Conservation (phyloP, 2,888 invertebrate species). For the Meiosimyza decipiens region DNA sequence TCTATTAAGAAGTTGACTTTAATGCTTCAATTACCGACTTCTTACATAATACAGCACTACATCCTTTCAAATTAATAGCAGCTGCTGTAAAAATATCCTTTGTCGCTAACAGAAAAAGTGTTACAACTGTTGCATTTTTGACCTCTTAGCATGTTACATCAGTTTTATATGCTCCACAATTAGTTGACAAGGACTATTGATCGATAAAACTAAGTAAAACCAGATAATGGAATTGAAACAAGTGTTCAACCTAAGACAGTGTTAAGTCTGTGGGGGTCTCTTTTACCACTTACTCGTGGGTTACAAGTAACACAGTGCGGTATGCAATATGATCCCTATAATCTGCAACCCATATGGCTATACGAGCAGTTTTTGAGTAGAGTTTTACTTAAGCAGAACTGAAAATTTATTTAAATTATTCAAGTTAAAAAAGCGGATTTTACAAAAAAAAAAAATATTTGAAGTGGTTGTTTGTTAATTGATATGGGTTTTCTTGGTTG, state of each 20-base stretch:
- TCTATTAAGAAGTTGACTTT: no score
- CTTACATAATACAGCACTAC: no score
- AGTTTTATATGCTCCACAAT: not conserved
- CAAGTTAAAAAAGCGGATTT: not conserved
- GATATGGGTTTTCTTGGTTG: slow-evolving; percentile 15
- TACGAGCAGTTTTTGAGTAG: not conserved
- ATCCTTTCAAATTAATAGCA: no score
- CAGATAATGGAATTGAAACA: no score
- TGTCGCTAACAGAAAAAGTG: no score
- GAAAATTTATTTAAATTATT: slow-evolving; percentile 29
- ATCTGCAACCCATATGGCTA: not conserved
- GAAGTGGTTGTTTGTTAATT: slow-evolving; percentile 25
- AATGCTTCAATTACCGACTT: no score
- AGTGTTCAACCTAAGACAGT: not conserved
- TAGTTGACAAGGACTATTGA: slow-evolving; percentile 14
- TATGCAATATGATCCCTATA: not conserved
- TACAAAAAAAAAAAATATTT: not conserved
- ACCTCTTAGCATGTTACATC: no score
- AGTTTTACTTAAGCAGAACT: slow-evolving; percentile 20
- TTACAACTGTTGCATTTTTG: no score
- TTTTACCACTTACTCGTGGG: not conserved
- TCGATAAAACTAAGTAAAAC: not conserved
- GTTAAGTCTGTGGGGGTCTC: slow-evolving; percentile 5
- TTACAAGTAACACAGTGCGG: not conserved
- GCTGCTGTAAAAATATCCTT: no score